Conservation (phyloP, 2,113 vertebrate species). For the Odontophorus gujanensis region DNA sequence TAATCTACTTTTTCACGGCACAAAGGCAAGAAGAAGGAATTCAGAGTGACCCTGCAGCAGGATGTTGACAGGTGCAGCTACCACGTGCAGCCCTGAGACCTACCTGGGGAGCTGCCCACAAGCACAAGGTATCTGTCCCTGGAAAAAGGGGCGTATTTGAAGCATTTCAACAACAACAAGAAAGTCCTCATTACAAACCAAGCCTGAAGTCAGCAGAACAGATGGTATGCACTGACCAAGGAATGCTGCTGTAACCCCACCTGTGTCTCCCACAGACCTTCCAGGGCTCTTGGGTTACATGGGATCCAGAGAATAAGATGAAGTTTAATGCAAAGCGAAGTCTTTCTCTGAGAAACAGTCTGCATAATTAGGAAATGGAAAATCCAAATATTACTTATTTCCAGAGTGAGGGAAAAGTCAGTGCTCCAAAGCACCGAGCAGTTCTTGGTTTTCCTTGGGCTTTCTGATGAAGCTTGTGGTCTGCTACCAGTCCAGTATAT, state of each 20-base stretch:
- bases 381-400: background rate
- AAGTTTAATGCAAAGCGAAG: background rate
- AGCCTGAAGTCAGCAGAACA: background rate
- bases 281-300: background rate
- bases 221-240: background rate
- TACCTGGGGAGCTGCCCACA: background rate
- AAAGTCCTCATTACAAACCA: background rate
- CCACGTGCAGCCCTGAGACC: accelerated
- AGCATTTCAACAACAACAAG: background rate
- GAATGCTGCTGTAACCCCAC: background rate
- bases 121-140: background rate
- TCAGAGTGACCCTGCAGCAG: background rate
- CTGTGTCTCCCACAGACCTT: background rate
- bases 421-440: background rate
- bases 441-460: background rate
- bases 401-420: background rate
- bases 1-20: background rate
- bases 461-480: background rate
- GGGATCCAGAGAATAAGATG: background rate
- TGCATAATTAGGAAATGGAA: background rate
- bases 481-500: background rate
- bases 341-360: background rate
- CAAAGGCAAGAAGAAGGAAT: background rate
- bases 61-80: background rate
- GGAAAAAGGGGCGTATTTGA: background rate